Evolutionary conservation across 2,797 vertebrate genomes (phyloP).

Genomic region (Phalloptychus januarius): DNA sequence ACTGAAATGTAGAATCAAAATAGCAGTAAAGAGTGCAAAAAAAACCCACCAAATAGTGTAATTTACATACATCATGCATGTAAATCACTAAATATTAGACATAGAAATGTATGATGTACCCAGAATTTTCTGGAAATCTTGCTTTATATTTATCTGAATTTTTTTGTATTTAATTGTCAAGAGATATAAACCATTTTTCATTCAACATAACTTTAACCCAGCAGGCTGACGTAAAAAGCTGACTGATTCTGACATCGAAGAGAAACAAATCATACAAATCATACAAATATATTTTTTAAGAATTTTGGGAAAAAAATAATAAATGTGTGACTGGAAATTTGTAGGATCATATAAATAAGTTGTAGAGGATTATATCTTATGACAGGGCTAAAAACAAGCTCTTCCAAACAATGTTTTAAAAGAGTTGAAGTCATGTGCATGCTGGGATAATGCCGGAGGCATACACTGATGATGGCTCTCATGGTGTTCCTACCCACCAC

Average conservation of each 20-base stretch:
- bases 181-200: neutral
- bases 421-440: slow-evolving; percentile 20
- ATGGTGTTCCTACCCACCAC: slow-evolving; percentile 27
- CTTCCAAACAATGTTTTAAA: slow-evolving; percentile 15
- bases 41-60: neutral
- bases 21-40: neutral
- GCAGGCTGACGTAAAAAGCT: neutral
- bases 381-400: slow-evolving; percentile 29
- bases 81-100: neutral
- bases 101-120: neutral
- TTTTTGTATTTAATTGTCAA: neutral
- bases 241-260: neutral
- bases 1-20: neutral
- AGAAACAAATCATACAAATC: neutral
- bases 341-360: slow-evolving; percentile 34
- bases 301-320: neutral
- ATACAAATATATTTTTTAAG: neutral
- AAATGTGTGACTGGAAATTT: slow-evolving; percentile 38
- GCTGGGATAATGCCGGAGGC: slow-evolving; percentile 25
- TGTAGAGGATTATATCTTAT: slow-evolving; percentile 26
- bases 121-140: neutral
- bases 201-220: neutral
- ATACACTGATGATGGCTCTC: slow-evolving; percentile 19
- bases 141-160: neutral
- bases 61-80: neutral